Base-by-base conservation (phyloP, 1,140 invertebrate genomes). In the Drosophila punjabiensis region DNA sequence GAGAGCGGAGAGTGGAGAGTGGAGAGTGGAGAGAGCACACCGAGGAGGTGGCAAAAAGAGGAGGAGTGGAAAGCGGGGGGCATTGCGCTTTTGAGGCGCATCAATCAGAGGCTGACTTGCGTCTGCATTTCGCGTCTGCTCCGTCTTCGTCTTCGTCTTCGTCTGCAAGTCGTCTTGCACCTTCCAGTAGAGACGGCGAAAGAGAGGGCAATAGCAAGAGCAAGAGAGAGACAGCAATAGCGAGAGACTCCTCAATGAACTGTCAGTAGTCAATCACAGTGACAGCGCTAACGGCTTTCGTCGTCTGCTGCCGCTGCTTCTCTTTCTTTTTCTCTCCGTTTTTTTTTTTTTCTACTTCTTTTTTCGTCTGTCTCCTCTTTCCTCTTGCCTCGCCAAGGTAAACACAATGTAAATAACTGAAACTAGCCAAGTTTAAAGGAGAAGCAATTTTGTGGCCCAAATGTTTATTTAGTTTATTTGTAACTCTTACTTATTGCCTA, bases 281-380 rank as follows among this genome's bases (percentile, higher is more conserved):
- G 71, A 75, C 71, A 75, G 71, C 71, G 71, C 71, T 74, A 75
- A 75, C 71, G 69, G 71, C 71, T 75, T 74, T 75, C 71, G 71
- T 75, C 64, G 55, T 58, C 55, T 58, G 64, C 64, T 14, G 65
- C 65, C 33, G 65, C 39, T 67, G 65, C 39, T 67, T 45, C 39
- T 45, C 18, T 59, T 18, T 45, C 24, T 43, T 28, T 37, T 39
- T 30, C 32, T 48, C 5, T 50, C 2, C 13, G 7, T 32, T 28
- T n/a, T 37, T 43, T 35, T 14, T 55, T 32, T 37, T 9, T 6
- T n/a, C n/a, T n/a, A n/a, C 24, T 24, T 24, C 3, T 3, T 24
- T 24, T 24, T 11, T 35, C 32, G 30, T 59, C 35, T 43, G n/a
- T 48, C 41, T 32, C 32, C 60, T 8, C 39, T 28, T 20, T 8